phyloP scores from a whole-genome alignment of 1,140 invertebrate species.

The Luehdorfia chinensis region DNA sequence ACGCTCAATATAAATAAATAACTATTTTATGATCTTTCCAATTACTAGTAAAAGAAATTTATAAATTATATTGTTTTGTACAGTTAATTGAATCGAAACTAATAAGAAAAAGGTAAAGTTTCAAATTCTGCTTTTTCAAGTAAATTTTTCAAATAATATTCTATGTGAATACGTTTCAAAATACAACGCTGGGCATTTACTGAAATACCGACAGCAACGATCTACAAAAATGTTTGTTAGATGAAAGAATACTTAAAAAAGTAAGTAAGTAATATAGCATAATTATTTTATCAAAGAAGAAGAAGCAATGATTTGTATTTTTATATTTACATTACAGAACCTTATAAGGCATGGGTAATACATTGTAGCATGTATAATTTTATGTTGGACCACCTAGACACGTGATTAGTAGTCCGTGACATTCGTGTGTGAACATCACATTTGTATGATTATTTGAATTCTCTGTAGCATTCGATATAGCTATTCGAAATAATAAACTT shows the following conservation, averaged over 20 bases:
- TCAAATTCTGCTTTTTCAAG: no score
- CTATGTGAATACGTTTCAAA: background rate
- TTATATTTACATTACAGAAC: background rate
- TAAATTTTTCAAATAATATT: background rate
- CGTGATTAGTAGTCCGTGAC: background rate
- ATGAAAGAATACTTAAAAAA: background rate
- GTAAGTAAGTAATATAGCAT: no score
- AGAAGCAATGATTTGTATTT: background rate
- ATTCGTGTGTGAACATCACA: background rate
- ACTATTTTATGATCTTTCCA: no score
- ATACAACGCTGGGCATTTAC: background rate
- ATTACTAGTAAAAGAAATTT: no score
- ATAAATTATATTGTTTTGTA: no score
- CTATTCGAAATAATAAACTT: no score
- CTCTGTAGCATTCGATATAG: no score
- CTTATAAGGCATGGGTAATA: background rate
- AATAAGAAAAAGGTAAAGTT: no score
- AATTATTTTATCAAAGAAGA: no score
- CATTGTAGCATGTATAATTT: background rate
- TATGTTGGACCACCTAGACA: constrained; percentile 4
- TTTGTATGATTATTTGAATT: no score
- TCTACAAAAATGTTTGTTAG: background rate
- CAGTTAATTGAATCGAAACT: no score
- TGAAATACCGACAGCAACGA: background rate
- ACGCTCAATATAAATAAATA: no score